Evolutionary conservation across 2,113 vertebrate genomes (phyloP), one percentile per base, ranked within the genome.

Genomic region (Uria lomvia): DNA sequence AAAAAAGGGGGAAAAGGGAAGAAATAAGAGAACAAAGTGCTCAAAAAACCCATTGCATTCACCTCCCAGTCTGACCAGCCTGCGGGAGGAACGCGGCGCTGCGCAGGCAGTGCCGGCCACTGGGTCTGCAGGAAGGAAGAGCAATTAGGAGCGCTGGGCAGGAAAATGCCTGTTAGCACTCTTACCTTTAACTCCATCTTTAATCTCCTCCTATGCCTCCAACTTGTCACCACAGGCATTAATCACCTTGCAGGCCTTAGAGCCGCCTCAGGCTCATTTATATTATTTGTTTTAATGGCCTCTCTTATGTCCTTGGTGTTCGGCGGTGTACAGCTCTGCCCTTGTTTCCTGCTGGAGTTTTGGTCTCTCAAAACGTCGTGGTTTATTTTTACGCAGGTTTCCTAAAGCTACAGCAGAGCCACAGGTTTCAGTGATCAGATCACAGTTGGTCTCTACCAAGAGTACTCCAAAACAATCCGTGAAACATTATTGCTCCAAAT

Each of bases 121-220:
- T 92, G 87, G 75, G 11, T 59, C 34, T 76, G 76, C 84, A 96
- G 96, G 95, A 94, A 95, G 95, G 92, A 94, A 93, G 96, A 76
- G 90, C 96, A 92, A 97, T 97, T 94, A 95, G 86, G 86, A 95
- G 70, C 0, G 0, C 58, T 79, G 95, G 89, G 93, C 97, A 97
- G 97, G 96, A 97, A 97, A 96, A 91, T 81, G 77, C 93, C 92
- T 97, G 96, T 97, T 97, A 92, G 87, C 95, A 94, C 96, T 90
- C 77, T 38, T 97, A 96, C 96, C 95, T 97, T 96, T 95, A 97
- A 95, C 96, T 95, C 79, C 23, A 95, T 96, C 95, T 94, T 95
- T 96, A 96, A 97, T 97, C 97, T 95, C 87, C 92, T 92, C 76
- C 91, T 96, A 79, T 94, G 94, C 84, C 93, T 96, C 95, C 71